These are phyloP conservation scores for Falco punctatus DNA, from an alignment of 2,113 vertebrate species.

Conservation along the genomic window DNA sequence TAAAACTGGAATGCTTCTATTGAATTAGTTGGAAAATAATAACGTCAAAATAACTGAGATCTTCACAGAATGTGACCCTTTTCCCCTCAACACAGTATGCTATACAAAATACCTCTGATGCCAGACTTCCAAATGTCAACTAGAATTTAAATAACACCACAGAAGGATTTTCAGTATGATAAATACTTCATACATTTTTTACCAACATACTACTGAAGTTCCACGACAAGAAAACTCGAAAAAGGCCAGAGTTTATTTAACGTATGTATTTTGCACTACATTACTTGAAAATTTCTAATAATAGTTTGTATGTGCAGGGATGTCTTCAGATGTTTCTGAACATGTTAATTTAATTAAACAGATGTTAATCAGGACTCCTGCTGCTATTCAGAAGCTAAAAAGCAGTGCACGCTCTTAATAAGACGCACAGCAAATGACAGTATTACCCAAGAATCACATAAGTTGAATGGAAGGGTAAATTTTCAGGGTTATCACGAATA, in stretches of 20 bases:
- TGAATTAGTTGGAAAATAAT: not conserved
- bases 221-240: not conserved
- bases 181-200: not conserved
- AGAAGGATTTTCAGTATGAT: not conserved
- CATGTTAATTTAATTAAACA: not conserved
- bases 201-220: accelerated
- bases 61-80: not conserved
- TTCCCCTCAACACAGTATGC: not conserved
- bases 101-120: not conserved
- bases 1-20: not conserved
- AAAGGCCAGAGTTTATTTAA: not conserved
- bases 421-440: not conserved
- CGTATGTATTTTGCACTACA: not conserved
- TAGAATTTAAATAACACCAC: not conserved
- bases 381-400: not conserved
- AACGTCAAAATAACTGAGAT: not conserved
- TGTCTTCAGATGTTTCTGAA: not conserved
- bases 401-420: not conserved
- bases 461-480: accelerated
- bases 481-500: not conserved
- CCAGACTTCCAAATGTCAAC: not conserved
- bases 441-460: not conserved
- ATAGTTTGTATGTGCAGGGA: not conserved
- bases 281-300: not conserved
- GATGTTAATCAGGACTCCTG: not conserved